phyloP scores from a whole-genome alignment of 2,888 invertebrate genomes.

The Hanleya hanleyi region DNA sequence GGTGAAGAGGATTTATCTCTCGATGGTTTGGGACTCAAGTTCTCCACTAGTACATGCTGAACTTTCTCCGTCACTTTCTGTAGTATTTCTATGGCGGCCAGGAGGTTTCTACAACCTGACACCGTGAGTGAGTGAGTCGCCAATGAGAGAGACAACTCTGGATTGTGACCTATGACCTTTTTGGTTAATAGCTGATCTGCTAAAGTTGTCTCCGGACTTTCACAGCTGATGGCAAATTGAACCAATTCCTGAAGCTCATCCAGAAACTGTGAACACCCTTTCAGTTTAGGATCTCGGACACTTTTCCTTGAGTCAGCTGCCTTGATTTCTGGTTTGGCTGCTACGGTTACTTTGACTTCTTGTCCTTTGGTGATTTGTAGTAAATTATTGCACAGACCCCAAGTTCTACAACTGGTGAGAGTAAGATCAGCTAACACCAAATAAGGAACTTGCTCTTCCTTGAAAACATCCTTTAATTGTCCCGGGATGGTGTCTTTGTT shows the following conservation, averaged over 20 bases:
- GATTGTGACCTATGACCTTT: background rate
- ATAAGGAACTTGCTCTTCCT: constrained; percentile 43
- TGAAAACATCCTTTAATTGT: constrained; percentile 31
- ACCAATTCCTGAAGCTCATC: constrained; percentile 41
- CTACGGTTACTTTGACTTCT: background rate
- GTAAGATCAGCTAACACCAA: constrained; percentile 65
- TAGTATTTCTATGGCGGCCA: background rate
- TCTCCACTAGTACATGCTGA: background rate
- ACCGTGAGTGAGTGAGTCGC: background rate
- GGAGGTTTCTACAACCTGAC: background rate
- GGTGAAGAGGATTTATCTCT: background rate
- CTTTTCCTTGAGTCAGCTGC: background rate
- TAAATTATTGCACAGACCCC: constrained; percentile 62
- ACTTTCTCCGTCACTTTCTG: background rate
- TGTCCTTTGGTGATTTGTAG: constrained; percentile 48
- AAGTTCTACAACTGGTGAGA: constrained; percentile 53
- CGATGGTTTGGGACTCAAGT: background rate
- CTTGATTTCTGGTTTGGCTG: background rate
- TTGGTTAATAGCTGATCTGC: background rate
- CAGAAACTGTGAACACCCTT: constrained; percentile 40
- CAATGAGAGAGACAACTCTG: background rate
- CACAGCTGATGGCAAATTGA: constrained; percentile 29
- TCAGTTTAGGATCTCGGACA: constrained; percentile 27
- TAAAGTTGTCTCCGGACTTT: background rate
- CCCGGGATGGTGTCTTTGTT: background rate